Conservation (phyloP, 2,113 vertebrate species). For the Corvus moneduloides region DNA sequence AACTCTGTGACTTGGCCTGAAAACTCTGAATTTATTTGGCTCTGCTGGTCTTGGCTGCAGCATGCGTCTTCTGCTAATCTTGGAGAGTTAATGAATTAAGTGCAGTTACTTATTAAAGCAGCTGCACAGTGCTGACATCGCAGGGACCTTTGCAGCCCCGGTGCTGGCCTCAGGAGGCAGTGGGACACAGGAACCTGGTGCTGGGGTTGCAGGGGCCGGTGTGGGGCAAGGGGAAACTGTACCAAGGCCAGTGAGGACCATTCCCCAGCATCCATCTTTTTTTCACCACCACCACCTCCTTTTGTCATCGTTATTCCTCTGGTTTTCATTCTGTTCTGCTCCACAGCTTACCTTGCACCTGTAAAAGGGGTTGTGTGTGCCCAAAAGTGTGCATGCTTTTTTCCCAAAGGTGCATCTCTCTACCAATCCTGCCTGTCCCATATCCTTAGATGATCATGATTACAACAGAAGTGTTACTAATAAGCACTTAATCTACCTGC, state of each 20-base stretch:
- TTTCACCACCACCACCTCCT: not conserved
- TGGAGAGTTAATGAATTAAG: conserved; percentile 45
- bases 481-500: not conserved
- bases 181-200: not conserved
- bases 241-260: not conserved
- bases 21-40: conserved; percentile 13
- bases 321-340: not conserved
- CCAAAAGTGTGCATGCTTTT: not conserved
- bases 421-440: not conserved
- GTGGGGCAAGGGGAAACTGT: not conserved
- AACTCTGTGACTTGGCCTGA: conserved; percentile 12
- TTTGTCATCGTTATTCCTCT: not conserved
- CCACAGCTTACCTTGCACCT: not conserved
- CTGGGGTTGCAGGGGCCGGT: not conserved
- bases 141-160: not conserved
- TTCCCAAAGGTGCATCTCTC: not conserved
- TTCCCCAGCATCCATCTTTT: not conserved
- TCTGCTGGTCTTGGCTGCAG: not conserved
- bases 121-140: not conserved
- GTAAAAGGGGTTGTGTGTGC: not conserved
- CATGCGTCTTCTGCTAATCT: not conserved
- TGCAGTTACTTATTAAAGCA: conserved; percentile 4
- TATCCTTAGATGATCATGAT: not conserved
- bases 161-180: not conserved
- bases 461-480: not conserved